Evolutionary conservation across 1,140 invertebrate genomes (phyloP), one percentile per base, ranked within the genome.

Genomic region (Aphelenchoides fujianensis): DNA sequence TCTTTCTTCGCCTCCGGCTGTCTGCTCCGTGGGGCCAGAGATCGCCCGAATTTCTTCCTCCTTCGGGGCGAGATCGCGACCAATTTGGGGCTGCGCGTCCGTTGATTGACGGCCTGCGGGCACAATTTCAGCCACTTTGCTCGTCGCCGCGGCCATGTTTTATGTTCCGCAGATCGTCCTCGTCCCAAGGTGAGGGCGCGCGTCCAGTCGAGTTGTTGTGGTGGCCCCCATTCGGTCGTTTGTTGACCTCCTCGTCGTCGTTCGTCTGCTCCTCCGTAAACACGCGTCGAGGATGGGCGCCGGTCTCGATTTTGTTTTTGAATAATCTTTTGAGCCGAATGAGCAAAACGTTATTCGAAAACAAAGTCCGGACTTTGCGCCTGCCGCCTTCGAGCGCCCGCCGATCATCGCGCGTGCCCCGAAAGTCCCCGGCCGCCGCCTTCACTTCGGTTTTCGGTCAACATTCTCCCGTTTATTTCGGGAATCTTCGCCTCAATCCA

Each of bases 321-420:
- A 59, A 59, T 7, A 59, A 59, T 59, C 23, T 59, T 59, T 59
- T 59, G 55, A 59, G 5, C 28, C 55, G 7, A 5, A 59, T 59
- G 28, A 23, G 5, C 23, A 59, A 59, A 59, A 59, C 5, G 7
- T 59, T 7, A 19, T 59, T 59, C 19, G 55, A 59, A 19, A 59
- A 59, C 55, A 59, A 59, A 59, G 55, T 19, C 55, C 41, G 41
- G 41, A 48, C 41, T 48, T 48, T n/a, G n/a, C n/a, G n/a, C n/a
- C n/a, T n/a, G n/a, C n/a, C n/a, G n/a, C n/a, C n/a, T n/a, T n/a
- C n/a, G n/a, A n/a, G n/a, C n/a, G n/a, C n/a, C n/a, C n/a, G n/a
- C n/a, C n/a, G n/a, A n/a, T n/a, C n/a, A n/a, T n/a, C n/a, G n/a
- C n/a, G n/a, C n/a, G 41, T 48, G 41, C 41, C 41, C 41, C 23